Conservation (phyloP, 2,888 invertebrate genomes). For the Chouioia cunea region DNA sequence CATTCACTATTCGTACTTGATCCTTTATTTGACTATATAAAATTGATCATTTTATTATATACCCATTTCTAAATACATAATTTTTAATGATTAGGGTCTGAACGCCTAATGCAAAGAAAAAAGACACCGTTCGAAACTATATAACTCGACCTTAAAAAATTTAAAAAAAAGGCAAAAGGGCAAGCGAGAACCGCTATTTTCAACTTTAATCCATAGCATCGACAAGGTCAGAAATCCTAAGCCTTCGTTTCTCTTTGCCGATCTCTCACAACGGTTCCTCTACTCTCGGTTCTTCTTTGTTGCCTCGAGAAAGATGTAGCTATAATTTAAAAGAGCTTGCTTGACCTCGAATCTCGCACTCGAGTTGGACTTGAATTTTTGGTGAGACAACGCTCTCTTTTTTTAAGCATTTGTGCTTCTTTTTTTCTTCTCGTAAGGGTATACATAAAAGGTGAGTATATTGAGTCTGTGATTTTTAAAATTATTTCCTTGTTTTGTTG, state of each 20-base stretch:
- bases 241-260: not conserved
- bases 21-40: too few relatives aligned
- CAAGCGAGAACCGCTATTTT: conserved; percentile 10
- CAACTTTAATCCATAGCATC: not conserved
- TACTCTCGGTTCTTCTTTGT: conserved; percentile 5
- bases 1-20: too few relatives aligned
- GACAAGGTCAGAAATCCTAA: conserved; percentile 19
- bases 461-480: too few relatives aligned
- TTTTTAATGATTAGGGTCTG: not conserved
- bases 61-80: not conserved
- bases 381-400: conserved; percentile 7
- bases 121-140: conserved; percentile 4
- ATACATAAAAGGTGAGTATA: too few relatives aligned
- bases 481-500: too few relatives aligned
- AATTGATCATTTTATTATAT: conserved; percentile 4
- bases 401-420: not conserved
- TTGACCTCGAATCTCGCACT: conserved; percentile 16
- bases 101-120: not conserved
- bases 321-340: conserved; percentile 22
- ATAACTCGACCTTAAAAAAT: not conserved
- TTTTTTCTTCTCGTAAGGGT: too few relatives aligned
- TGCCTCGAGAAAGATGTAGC: not conserved
- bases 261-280: conserved; percentile 1
- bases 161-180: too few relatives aligned
- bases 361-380: conserved; percentile 20